Base-by-base conservation (phyloP, 2,888 invertebrate genomes). In the Drosophila mimetica region DNA sequence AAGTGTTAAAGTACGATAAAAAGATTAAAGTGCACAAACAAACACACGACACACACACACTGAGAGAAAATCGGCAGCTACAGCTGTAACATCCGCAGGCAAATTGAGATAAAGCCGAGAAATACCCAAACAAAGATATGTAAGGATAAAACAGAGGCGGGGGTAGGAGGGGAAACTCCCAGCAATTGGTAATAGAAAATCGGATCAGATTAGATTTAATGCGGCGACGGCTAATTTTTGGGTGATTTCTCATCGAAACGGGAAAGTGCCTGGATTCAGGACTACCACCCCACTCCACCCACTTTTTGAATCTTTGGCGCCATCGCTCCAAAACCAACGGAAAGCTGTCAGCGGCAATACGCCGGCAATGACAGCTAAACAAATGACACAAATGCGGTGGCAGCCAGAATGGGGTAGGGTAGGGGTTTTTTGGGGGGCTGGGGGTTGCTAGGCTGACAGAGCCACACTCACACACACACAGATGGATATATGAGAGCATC, bases 131-230 rank as follows among this genome's bases (percentile, higher is more conserved):
- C 51, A 48, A 46, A 74, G 58, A 46, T 50, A 57, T 16, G 28
- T 63, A 65, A 39, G 60, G 22, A 48, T 18, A 37, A 2, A 25
- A 11, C n/a, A 2, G 11, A 7, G 7, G 22, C 4, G 4, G 28
- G 13, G 7, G 32, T 39, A 32, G 9, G 13, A 25, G 50, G n/a
- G n/a, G n/a, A n/a, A n/a, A n/a, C n/a, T 61, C 72, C 61, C 65
- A 63, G 53, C 70, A 80, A 85, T 81, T 79, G 85, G 79, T 84
- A 86, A 86, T 84, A 79, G 86, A 86, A 85, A 84, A 85, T 85
- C 84, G 86, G 76, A 85, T 86, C 84, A 86, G 84, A 83, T 85
- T 84, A 86, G 84, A 79, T 78, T 84, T 85, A 85, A 85, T 86
- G 86, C 84, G 82, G 81, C 84, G 72, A 75, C 82, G 75, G 75